These are phyloP conservation scores for Myrmecophaga tridactyla DNA, from an alignment of 2,113 vertebrate genomes.

Conservation along the genomic window DNA sequence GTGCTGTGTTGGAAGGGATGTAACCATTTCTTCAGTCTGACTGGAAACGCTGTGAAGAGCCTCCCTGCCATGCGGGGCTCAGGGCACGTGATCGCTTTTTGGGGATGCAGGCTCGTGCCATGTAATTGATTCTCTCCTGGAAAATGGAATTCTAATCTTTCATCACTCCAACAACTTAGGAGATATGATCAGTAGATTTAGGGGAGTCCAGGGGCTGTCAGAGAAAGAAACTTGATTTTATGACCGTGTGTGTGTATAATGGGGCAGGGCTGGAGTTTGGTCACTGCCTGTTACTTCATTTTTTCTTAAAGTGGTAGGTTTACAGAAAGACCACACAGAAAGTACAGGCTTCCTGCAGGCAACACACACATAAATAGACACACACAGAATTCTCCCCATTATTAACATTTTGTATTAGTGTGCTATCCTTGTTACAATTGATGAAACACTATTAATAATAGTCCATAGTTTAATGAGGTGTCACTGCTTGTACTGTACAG, in stretches of 20 bases:
- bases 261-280: neutral
- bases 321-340: no score
- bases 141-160: neutral
- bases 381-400: no score
- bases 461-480: no score
- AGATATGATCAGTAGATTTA: neutral
- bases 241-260: neutral
- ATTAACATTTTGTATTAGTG: no score
- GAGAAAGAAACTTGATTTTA: neutral
- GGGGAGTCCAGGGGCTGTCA: neutral
- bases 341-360: no score
- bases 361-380: no score
- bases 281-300: neutral
- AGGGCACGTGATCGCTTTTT: neutral
- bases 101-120: neutral
- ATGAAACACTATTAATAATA: no score
- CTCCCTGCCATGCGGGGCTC: fast-evolving
- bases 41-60: neutral
- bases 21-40: neutral
- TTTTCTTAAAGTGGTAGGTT: no score
- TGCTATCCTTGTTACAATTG: no score
- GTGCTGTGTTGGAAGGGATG: neutral
- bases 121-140: neutral
- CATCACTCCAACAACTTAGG: neutral
- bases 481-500: no score